These are phyloP conservation scores for Melipona quadrifasciata DNA, from an alignment of 1,140 invertebrate genomes.

Conservation along the genomic window DNA sequence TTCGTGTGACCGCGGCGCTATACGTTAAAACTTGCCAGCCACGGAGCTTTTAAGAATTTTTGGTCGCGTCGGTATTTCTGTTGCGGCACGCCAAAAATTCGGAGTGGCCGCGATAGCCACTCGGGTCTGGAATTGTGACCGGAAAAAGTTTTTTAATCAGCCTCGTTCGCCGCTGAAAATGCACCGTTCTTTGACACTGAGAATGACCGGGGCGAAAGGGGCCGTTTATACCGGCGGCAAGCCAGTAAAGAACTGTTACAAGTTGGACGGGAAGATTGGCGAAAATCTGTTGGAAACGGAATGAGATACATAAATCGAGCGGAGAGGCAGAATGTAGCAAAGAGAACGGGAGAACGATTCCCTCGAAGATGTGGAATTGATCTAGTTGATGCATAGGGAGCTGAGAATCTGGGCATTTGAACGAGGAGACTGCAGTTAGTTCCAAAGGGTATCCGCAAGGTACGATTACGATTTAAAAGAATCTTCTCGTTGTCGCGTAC, in stretches of 20 bases:
- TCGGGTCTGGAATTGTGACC: not conserved
- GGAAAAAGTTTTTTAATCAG: slow-evolving; percentile 32
- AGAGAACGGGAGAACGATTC: slow-evolving; percentile 24
- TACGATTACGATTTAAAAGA: slow-evolving; percentile 64
- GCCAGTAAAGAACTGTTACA: not conserved
- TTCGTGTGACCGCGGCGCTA: slow-evolving; percentile 29
- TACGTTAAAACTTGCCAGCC: slow-evolving; percentile 69
- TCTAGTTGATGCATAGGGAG: slow-evolving; percentile 16
- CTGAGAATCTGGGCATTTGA: not conserved
- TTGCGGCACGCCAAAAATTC: slow-evolving; percentile 35
- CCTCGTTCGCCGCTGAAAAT: not conserved
- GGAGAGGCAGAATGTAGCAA: slow-evolving; percentile 7
- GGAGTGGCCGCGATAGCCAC: not conserved
- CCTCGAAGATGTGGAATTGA: slow-evolving; percentile 26
- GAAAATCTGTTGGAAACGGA: slow-evolving; percentile 24
- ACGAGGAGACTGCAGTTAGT: slow-evolving; percentile 34
- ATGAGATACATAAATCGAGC: slow-evolving; percentile 36
- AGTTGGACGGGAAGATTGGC: slow-evolving; percentile 4
- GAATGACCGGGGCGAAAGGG: too few relatives aligned
- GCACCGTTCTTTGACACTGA: not conserved
- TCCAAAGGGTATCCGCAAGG: slow-evolving; percentile 61
- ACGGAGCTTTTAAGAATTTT: slow-evolving; percentile 64
- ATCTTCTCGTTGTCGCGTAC: slow-evolving; percentile 43
- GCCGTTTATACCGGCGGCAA: not conserved
- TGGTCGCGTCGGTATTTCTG: not conserved